phyloP scores from a whole-genome alignment of 1,140 invertebrate species.

The Dendrolimus kikuchii region DNA sequence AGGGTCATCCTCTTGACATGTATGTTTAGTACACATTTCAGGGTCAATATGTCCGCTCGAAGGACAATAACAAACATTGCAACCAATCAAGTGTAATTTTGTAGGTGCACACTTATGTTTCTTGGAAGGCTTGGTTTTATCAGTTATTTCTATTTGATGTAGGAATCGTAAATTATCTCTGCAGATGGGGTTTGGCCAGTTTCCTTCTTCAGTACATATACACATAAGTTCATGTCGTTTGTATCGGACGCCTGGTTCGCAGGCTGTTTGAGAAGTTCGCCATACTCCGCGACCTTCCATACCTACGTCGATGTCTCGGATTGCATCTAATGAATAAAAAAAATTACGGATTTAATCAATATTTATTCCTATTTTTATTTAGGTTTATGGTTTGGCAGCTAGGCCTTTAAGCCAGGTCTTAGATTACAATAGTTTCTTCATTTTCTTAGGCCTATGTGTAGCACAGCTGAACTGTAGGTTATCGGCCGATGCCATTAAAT shows the following conservation, averaged over 20 bases:
- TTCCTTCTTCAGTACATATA: slow-evolving; percentile 47
- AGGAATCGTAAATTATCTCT: slow-evolving; percentile 41
- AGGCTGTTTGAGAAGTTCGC: slow-evolving; percentile 27
- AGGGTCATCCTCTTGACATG: slow-evolving; percentile 33
- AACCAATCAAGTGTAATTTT: slow-evolving; percentile 44
- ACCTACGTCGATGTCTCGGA: slow-evolving; percentile 41
- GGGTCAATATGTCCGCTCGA: slow-evolving; percentile 26
- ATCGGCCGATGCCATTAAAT: too few relatives aligned
- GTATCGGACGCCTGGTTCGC: slow-evolving; percentile 42
- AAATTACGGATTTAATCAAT: slow-evolving; percentile 2
- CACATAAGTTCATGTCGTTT: slow-evolving; percentile 30
- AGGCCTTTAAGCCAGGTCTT: too few relatives aligned
- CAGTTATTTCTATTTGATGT: slow-evolving; percentile 29
- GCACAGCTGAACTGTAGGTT: too few relatives aligned
- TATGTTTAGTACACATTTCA: slow-evolving; percentile 37
- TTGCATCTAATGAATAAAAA: slow-evolving; percentile 32
- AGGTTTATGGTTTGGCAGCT: too few relatives aligned
- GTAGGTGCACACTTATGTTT: slow-evolving; percentile 31
- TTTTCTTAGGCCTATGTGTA: too few relatives aligned
- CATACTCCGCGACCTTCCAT: slow-evolving; percentile 57
- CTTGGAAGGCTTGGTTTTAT: slow-evolving; percentile 8
- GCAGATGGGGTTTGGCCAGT: slow-evolving; percentile 54
- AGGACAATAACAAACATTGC: slow-evolving; percentile 53
- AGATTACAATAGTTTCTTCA: too few relatives aligned
- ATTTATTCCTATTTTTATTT: slow-evolving; percentile 4